Evolutionary conservation across 2,113 vertebrate genomes (phyloP), one percentile per base, ranked within the genome.

Genomic region (Bungarus multicinctus): DNA sequence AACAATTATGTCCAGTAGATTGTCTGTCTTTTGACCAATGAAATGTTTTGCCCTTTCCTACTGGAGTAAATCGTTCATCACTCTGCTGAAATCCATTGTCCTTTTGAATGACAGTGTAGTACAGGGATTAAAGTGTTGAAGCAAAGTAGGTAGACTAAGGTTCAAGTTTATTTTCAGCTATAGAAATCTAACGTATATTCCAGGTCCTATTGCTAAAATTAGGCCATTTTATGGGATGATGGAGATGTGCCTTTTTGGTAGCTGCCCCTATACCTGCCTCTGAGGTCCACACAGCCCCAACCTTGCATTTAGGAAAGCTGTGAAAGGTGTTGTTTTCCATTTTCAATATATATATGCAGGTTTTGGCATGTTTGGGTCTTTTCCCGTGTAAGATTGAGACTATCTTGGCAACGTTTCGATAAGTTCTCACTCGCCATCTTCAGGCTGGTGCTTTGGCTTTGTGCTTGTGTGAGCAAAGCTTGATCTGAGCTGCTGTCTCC

Each of bases 21-120:
- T 74, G 52, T 52, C 52, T 90, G 89, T 53, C 74, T 81, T 23
- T 27, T 91, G 58, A 58, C 22, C 89, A 43, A 0, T 0, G 0
- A 64, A 1, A 30, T 85, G 5, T 30, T 9, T 0, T 23, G 55
- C 3, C 45, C 88, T 89, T 8, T 0, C 3, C 50, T n/a, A 25
- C 12, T 89, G 89, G 12, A 39, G 3, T 25, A 64, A 53, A 88
- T 30, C 57, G 14, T 74, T 88, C 1, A 1, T 9, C 45, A 92
- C 39, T 39, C 69, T 81, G 53, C 2, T 12, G 54, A 93, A 60
- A 22, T 3, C 0, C 54, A 85, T 0, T 0, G 54, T 20, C 27
- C 88, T 91, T 54, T 53, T 81, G n/a, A 74, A 74, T 16, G 14
- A 81, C 69, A 81, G 18, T 39, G 34, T 81, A 39, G 34, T 81